phyloP scores from a whole-genome alignment of 2,113 vertebrate species.

The Cisticola juncidis region DNA sequence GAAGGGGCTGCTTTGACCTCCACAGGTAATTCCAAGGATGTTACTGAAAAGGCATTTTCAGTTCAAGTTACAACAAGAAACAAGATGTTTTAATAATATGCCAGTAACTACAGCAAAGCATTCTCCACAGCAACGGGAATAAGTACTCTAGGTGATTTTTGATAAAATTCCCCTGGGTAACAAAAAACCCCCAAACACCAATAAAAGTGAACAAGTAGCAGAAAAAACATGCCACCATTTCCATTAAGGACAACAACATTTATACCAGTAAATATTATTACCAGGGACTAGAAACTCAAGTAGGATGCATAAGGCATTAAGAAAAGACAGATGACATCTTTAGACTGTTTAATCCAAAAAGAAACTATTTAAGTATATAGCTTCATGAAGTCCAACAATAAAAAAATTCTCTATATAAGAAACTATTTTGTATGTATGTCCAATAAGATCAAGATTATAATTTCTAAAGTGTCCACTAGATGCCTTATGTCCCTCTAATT shows the following conservation, averaged over 20 bases:
- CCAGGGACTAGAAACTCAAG: background rate
- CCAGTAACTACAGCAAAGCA: background rate
- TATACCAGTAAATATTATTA: background rate
- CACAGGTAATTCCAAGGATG: background rate
- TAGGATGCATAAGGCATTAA: background rate
- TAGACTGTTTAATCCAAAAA: background rate
- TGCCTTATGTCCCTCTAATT: conserved; percentile 26
- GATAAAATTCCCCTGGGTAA: background rate
- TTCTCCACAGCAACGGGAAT: background rate
- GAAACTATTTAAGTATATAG: background rate
- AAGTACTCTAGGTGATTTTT: background rate
- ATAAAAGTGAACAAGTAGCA: background rate
- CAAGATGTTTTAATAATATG: background rate
- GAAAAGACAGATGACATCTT: background rate
- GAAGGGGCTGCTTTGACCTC: background rate
- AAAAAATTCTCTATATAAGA: background rate
- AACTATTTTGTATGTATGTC: background rate
- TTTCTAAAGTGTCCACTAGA: conserved; percentile 31
- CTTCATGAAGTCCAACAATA: background rate
- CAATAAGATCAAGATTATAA: background rate
- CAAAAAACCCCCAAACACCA: background rate
- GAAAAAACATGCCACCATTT: background rate
- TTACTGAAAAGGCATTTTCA: background rate
- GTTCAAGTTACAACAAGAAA: background rate
- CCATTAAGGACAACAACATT: background rate